Conservation (phyloP, 1,140 invertebrate genomes). For the Ctenoplectra terminalis region DNA sequence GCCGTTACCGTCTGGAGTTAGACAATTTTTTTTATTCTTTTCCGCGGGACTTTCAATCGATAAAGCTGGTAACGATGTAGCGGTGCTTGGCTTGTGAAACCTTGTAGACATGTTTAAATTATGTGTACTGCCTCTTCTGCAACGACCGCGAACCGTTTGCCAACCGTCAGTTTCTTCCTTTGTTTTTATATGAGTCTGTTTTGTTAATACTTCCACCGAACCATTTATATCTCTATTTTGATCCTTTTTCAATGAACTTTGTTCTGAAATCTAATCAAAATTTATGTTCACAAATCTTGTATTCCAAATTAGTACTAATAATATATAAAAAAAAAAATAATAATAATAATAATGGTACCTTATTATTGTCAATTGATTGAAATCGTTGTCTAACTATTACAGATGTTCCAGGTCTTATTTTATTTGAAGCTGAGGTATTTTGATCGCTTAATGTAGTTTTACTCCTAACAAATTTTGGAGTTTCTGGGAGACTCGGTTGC, state of each 20-base stretch:
- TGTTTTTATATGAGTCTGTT: conserved; percentile 58
- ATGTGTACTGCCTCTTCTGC: conserved; percentile 78
- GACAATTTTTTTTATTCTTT: conserved; percentile 79
- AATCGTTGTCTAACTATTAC: conserved; percentile 72
- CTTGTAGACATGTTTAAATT: conserved; percentile 81
- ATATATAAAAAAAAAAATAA: neutral
- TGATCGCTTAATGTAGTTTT: conserved; percentile 79
- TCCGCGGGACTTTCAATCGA: conserved; percentile 79
- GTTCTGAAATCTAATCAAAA: conserved; percentile 61
- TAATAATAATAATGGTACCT: conserved; percentile 47
- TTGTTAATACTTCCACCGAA: conserved; percentile 75
- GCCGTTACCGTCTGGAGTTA: conserved; percentile 69
- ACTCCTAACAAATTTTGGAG: conserved; percentile 76
- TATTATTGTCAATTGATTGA: conserved; percentile 64
- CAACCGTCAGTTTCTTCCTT: conserved; percentile 84
- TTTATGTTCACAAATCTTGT: neutral
- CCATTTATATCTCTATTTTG: conserved; percentile 69
- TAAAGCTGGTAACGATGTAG: conserved; percentile 85
- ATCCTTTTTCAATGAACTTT: conserved; percentile 50
- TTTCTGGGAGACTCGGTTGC: conserved; percentile 59
- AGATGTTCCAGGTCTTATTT: conserved; percentile 71
- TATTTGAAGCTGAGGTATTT: conserved; percentile 60
- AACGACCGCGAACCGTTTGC: conserved; percentile 86
- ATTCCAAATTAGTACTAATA: conserved; percentile 7
- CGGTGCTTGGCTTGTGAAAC: conserved; percentile 84